phyloP scores from a whole-genome alignment of 2,797 vertebrate species.

The Chloroceryle amazona region DNA sequence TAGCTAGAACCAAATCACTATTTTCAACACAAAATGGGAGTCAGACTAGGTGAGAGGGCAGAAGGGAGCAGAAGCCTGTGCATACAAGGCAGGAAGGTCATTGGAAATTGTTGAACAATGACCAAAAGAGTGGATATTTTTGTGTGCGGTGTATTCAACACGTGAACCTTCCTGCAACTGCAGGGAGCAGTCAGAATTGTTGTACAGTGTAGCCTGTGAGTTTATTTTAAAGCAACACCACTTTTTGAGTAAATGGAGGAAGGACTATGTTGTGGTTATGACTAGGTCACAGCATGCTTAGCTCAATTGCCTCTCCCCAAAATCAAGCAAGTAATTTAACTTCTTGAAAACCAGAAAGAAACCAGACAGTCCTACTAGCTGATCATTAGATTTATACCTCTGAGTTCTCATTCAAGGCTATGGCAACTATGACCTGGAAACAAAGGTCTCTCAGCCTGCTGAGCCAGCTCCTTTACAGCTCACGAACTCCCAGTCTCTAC shows the following conservation, averaged over 20 bases:
- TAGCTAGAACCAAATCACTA: background rate
- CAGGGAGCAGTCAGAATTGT: background rate
- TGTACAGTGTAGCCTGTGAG: background rate
- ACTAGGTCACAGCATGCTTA: background rate
- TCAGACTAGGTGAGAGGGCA: background rate
- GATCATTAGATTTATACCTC: background rate
- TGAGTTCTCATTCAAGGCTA: background rate
- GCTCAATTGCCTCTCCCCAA: background rate
- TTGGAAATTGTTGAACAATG: background rate
- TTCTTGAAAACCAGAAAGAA: conserved; percentile 9
- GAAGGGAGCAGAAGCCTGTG: background rate
- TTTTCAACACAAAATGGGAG: background rate
- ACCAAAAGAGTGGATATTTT: background rate
- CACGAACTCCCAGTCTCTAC: fast-evolving
- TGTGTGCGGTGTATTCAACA: background rate
- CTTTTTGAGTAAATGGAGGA: background rate
- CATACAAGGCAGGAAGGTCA: background rate
- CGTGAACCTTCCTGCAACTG: background rate
- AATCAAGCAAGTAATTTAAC: background rate
- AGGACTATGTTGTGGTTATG: background rate
- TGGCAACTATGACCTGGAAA: background rate
- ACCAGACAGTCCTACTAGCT: background rate
- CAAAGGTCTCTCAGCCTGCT: background rate
- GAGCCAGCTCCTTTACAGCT: background rate
- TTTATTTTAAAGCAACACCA: conserved; percentile 17